Conservation (phyloP, 1,140 invertebrate species). For the Drosophila ambigua region DNA sequence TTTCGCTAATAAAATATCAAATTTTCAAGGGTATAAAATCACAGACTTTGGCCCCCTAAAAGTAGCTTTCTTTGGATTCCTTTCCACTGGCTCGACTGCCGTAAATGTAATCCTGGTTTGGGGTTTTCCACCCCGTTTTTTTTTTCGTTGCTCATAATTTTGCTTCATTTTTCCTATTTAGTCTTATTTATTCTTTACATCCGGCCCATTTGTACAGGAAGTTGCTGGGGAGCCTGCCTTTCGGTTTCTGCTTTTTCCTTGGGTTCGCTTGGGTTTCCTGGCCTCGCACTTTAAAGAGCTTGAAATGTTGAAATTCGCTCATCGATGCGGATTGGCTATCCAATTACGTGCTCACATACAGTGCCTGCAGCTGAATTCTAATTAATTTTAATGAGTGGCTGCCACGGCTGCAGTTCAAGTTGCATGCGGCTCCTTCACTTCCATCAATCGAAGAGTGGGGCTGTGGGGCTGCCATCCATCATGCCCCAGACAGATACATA, state of each 20-base stretch:
- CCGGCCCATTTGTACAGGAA: constrained; percentile 66
- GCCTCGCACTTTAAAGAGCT: constrained; percentile 24
- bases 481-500: constrained; percentile 15
- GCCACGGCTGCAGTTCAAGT: constrained; percentile 14
- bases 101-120: constrained; percentile 25
- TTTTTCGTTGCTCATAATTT: constrained; percentile 40
- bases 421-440: constrained; percentile 10
- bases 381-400: constrained; percentile 40
- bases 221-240: constrained; percentile 32
- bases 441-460: constrained; percentile 4
- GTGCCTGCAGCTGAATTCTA: constrained; percentile 6
- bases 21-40: constrained; percentile 5
- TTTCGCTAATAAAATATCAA: constrained; percentile 19
- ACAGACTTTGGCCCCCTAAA: constrained; percentile 14
- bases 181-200: constrained; percentile 65
- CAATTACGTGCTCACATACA: not conserved
- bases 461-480: constrained; percentile 24
- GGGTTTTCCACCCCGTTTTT: not conserved
- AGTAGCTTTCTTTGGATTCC: constrained; percentile 18
- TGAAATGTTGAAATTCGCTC: not conserved
- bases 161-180: constrained; percentile 64
- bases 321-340: constrained; percentile 27
- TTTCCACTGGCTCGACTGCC: not conserved
- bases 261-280: not conserved
- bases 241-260: constrained; percentile 21